phyloP scores from a whole-genome alignment of 2,113 vertebrate genomes.

The Mohoua ochrocephala region DNA sequence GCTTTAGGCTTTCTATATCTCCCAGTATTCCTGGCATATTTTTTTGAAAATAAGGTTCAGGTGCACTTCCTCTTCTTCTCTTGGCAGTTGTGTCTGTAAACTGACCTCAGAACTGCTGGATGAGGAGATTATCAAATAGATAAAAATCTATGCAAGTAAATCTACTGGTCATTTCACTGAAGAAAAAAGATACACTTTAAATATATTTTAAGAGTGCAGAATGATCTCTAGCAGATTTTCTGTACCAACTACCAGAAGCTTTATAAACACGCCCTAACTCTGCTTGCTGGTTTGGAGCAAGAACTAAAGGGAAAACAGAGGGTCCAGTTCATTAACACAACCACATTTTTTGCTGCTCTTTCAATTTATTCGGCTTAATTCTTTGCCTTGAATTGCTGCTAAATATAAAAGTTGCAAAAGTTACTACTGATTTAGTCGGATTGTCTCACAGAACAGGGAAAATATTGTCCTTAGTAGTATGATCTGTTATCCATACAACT shows the following conservation, averaged over 20 bases:
- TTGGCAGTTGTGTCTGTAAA: not conserved
- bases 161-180: not conserved
- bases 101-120: not conserved
- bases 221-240: not conserved
- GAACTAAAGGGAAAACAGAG: not conserved
- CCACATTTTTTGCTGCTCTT: not conserved
- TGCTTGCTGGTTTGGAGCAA: not conserved
- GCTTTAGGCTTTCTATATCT: not conserved
- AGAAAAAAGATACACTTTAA: not conserved
- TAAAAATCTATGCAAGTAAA: not conserved
- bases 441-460: not conserved
- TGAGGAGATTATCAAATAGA: not conserved
- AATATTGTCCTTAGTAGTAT: not conserved
- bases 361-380: not conserved
- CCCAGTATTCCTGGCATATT: not conserved
- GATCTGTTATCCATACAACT: not conserved
- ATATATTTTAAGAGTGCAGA: not conserved
- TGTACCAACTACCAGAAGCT: not conserved
- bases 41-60: not conserved
- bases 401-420: not conserved
- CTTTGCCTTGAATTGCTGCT: not conserved
- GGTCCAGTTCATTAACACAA: not conserved
- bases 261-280: not conserved
- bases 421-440: not conserved
- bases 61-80: not conserved